Percentiles rank a stretch among this genome's conserved stretches.
phyloP scores from a whole-genome alignment of 2,113 vertebrate species.

The Dasyprocta punctata region DNA sequence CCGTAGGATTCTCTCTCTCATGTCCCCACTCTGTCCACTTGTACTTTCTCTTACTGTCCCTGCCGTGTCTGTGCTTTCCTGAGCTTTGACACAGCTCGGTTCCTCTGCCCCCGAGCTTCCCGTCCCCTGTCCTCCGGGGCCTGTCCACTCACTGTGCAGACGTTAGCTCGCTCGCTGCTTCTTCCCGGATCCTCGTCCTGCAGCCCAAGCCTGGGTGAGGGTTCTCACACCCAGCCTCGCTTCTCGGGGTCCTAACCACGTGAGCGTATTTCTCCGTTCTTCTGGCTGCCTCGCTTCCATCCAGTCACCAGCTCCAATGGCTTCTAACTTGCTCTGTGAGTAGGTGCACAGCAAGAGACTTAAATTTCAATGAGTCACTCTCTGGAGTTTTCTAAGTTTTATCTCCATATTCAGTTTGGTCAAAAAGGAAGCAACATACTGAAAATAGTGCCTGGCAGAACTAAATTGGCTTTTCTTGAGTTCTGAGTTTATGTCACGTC shows the following conservation, averaged over 20 bases:
- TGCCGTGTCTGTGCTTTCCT: not conserved
- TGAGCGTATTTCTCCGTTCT: not conserved
- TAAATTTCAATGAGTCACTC: constrained; percentile 34
- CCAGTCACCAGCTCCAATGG: not conserved
- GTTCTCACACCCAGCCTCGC: not conserved
- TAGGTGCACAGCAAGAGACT: not conserved
- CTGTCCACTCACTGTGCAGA: not conserved
- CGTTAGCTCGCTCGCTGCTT: not conserved
- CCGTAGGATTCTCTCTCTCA: not conserved
- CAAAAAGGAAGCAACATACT: not conserved
- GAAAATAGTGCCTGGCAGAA: not conserved
- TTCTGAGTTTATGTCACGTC: constrained; percentile 31
- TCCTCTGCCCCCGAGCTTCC: not conserved
- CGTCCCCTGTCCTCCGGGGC: not conserved
- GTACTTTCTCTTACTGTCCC: not conserved
- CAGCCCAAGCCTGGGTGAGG: not conserved
- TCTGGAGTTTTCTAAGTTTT: not conserved
- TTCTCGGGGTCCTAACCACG: not conserved
- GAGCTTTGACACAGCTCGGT: not conserved
- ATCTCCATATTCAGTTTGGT: constrained; percentile 13
- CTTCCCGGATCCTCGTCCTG: not conserved
- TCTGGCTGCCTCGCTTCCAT: not conserved
- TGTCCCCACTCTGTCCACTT: not conserved
- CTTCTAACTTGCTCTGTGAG: constrained; percentile 14
- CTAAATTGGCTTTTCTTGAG: not conserved